Evolutionary conservation across 2,888 invertebrate species (phyloP).

Genomic region (Antheraea assamensis): DNA sequence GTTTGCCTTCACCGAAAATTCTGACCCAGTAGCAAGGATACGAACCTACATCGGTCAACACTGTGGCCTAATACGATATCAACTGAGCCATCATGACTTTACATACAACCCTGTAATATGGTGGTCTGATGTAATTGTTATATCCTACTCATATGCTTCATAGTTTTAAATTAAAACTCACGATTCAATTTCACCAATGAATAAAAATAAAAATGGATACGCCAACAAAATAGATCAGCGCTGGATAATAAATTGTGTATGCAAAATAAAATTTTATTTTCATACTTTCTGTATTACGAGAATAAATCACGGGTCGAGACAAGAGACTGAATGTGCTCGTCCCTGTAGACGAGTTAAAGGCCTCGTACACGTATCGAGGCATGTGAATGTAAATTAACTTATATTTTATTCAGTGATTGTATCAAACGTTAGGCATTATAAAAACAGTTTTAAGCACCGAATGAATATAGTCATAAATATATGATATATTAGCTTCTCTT

Average conservation of each 20-base stretch:
- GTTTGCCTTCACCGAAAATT: no score
- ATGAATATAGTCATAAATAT: no score
- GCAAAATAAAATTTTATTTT: conserved; percentile 40
- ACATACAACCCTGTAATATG: no score
- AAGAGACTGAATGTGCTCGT: conserved; percentile 52
- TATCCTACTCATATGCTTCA: no score
- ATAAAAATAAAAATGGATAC: background rate
- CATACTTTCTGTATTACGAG: conserved; percentile 54
- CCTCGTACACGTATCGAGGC: conserved; percentile 26
- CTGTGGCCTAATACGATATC: no score
- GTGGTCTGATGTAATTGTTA: no score
- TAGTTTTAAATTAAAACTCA: no score
- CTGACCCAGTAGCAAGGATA: no score
- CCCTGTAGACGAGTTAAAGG: conserved; percentile 29
- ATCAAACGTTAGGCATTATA: background rate
- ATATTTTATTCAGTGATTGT: background rate
- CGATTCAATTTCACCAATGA: background rate
- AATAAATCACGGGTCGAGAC: conserved; percentile 57
- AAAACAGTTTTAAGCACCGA: no score
- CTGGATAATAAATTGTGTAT: conserved; percentile 31
- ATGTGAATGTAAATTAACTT: background rate
- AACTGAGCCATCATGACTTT: no score
- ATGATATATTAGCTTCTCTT: no score
- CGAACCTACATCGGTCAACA: no score
- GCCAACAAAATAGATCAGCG: background rate